Conservation (phyloP, 2,113 vertebrate genomes). For the Hassar affinis region DNA sequence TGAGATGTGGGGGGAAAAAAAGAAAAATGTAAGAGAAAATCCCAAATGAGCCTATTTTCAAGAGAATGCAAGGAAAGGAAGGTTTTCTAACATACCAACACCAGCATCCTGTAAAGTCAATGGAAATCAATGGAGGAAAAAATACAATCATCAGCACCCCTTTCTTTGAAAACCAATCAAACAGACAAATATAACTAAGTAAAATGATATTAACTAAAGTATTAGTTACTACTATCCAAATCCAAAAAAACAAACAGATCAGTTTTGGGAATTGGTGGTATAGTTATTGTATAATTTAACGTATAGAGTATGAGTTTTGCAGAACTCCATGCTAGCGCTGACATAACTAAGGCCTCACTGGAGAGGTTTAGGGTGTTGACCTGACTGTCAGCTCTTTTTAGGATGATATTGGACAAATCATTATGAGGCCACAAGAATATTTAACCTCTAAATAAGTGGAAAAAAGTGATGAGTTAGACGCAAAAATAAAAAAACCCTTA, state of each 20-base stretch:
- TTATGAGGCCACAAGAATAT: slow-evolving; percentile 64
- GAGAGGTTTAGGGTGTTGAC: slow-evolving; percentile 74
- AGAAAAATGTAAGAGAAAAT: slow-evolving; percentile 31
- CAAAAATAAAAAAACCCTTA: slow-evolving; percentile 48
- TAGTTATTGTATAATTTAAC: slow-evolving; percentile 10
- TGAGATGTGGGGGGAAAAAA: background rate
- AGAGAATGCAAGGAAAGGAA: background rate
- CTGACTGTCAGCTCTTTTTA: slow-evolving; percentile 72
- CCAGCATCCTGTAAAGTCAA: background rate
- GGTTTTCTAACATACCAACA: background rate
- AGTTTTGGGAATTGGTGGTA: background rate
- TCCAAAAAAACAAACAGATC: slow-evolving; percentile 9
- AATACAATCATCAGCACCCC: background rate
- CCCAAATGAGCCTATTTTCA: slow-evolving; percentile 28
- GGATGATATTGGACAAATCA: slow-evolving; percentile 71
- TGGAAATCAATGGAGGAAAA: background rate
- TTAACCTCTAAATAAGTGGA: slow-evolving; percentile 63
- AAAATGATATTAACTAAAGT: background rate
- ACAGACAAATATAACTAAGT: background rate
- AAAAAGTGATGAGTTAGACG: slow-evolving; percentile 63
- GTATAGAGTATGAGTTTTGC: background rate
- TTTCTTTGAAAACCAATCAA: slow-evolving; percentile 22
- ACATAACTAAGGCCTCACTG: slow-evolving; percentile 66
- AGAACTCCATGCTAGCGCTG: slow-evolving; percentile 48
- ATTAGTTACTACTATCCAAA: background rate